Evolutionary conservation across 35 echinoderm and acorn worm species (phyloP), one percentile per base, ranked within the genome.

Genomic region (Stichopus chloronotus): DNA sequence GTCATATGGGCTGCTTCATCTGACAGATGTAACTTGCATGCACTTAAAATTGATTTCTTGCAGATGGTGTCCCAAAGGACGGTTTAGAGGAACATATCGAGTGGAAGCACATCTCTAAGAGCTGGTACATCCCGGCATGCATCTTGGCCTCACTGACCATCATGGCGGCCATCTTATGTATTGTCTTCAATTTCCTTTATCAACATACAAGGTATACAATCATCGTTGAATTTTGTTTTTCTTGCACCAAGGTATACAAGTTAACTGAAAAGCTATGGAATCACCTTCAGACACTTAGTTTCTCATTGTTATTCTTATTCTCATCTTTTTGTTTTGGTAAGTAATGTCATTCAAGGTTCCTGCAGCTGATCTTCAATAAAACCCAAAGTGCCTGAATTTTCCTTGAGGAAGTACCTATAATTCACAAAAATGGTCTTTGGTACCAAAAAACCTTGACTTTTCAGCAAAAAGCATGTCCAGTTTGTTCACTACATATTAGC

Each of bases 181-280:
- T 99, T 63, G 56, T 76, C 52, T 99, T 99, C 53, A 99, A 99
- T 85, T 91, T 99, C 7, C 80, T 83, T 80, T 99, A 90, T 84
- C 83, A 88, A 69, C 91, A 99, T 56, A 99, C 97, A 57, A 94
- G 95, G 97, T 99, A 84, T 94, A 93, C 7, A 57, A 59, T 79
- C 22, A 60, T 7, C 58, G 54, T 3, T 43, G 30, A 43, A 43
- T 43, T 43, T 43, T 43, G 30, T 43, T 43, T 43, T 43, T 3
- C 3, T 43, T 43, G 30, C 3, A 43, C 30, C 3, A 43, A 43
- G 30, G 30, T 43, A 43, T 43, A 43, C 30, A 43, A 43, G 30
- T 43, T 43, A 1, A 0, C 30, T 43, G n/a, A 22, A 72, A 72
- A 22, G 22, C 13, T 72, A 4, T 72, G 1, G 4, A 4, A 22